These are phyloP conservation scores for Cheilosia impressa DNA, from an alignment of 2,888 invertebrate species.

Conservation along the genomic window DNA sequence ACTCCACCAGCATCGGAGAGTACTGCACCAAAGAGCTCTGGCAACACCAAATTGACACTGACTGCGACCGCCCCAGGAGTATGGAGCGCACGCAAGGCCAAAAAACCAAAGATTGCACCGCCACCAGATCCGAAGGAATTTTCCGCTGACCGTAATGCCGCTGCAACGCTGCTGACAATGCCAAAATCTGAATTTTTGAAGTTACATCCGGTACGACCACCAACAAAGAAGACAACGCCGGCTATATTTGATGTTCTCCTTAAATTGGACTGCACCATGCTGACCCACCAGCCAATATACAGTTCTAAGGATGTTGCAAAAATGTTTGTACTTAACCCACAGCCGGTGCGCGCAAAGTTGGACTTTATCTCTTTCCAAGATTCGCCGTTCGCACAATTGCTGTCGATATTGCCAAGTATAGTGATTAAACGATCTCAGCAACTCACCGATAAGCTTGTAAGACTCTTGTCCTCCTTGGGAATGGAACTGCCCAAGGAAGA, in stretches of 20 bases:
- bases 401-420: slow-evolving; percentile 90
- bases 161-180: not conserved
- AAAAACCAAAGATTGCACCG: slow-evolving; percentile 45
- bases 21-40: not conserved
- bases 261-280: slow-evolving; percentile 87
- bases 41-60: not conserved
- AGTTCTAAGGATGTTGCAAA: slow-evolving; percentile 43
- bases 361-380: slow-evolving; percentile 85
- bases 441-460: slow-evolving; percentile 90
- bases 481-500: slow-evolving; percentile 87
- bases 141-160: not conserved
- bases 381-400: slow-evolving; percentile 90
- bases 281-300: slow-evolving; percentile 18
- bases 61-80: slow-evolving; percentile 12
- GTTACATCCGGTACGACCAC: slow-evolving; percentile 6
- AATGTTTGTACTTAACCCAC: slow-evolving; percentile 78
- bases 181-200: slow-evolving; percentile 28
- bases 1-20: slow-evolving; percentile 18
- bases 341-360: slow-evolving; percentile 70
- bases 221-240: slow-evolving; percentile 37
- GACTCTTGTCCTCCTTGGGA: slow-evolving; percentile 90
- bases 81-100: slow-evolving; percentile 48
- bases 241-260: slow-evolving; percentile 86
- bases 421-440: slow-evolving; percentile 90
- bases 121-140: not conserved